A percentile compares a stretch with the other conserved stretches of the same genome.
phyloP scores from a whole-genome alignment of 1,140 invertebrate genomes.

The Ditylenchus dipsaci region DNA sequence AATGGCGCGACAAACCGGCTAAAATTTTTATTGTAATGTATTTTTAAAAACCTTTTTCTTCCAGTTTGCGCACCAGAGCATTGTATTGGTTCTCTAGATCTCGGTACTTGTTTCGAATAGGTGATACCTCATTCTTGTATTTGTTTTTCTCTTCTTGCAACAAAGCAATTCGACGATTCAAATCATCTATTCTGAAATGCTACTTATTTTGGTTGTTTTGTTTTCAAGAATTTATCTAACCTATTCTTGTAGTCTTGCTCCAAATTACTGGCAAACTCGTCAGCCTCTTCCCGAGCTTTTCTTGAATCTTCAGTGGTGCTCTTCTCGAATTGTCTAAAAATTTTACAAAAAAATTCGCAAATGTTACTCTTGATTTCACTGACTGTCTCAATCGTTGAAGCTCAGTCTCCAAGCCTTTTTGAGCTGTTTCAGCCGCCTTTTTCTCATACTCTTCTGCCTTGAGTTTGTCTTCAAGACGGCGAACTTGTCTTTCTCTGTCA shows the following conservation, averaged over 20 bases:
- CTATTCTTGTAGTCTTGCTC: slow-evolving; percentile 56
- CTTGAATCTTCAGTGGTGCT: slow-evolving; percentile 45
- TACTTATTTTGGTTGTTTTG: background rate
- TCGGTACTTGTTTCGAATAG: slow-evolving; percentile 47
- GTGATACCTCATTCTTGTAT: slow-evolving; percentile 48
- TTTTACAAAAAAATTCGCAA: background rate
- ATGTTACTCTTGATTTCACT: slow-evolving; percentile 3
- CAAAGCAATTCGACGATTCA: slow-evolving; percentile 49
- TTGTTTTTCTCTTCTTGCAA: slow-evolving; percentile 50
- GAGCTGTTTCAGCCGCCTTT: slow-evolving; percentile 46
- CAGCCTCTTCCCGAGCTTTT: slow-evolving; percentile 50
- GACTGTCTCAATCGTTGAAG: slow-evolving; percentile 50
- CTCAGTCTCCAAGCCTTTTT: slow-evolving; percentile 54
- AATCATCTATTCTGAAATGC: slow-evolving; percentile 49
- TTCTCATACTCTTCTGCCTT: slow-evolving; percentile 44
- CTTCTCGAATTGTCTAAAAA: slow-evolving; percentile 51
- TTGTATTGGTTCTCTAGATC: slow-evolving; percentile 56
- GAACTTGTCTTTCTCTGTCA: slow-evolving; percentile 46
- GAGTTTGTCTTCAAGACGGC: slow-evolving; percentile 54
- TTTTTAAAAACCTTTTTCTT: slow-evolving; percentile 49
- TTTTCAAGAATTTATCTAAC: slow-evolving; percentile 5
- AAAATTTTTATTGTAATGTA: slow-evolving; percentile 1
- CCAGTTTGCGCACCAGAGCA: slow-evolving; percentile 37
- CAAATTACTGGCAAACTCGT: slow-evolving; percentile 46
- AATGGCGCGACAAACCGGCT: no score